Base-by-base conservation (phyloP, 1,140 invertebrate species). In the Drosophila neocordata region DNA sequence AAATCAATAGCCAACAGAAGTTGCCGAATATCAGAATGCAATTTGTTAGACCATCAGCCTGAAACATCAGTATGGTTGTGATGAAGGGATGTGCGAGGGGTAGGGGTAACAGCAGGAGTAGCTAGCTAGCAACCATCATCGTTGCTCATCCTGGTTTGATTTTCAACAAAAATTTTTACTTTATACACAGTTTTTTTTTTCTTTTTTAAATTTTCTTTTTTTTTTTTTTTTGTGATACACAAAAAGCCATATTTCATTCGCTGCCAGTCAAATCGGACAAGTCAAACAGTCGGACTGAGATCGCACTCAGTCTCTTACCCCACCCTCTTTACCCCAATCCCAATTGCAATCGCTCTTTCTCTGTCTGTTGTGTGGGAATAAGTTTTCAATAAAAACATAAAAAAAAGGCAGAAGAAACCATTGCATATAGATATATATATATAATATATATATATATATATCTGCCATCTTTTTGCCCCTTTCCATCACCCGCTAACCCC, bases 191-290 rank as follows among this genome's bases (percentile, higher is more conserved):
- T 60, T 38, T 31, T 24, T 12, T 44, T 44, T 57, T 65, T 63
- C 44, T 27, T 38, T 12, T 15, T n/a, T 35, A 31, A 31, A 4
- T 31, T 31, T 7, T 4, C 7, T 31, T 31, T 31, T 31, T 31
- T 31, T 34, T 55, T 37, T 24, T 24, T 51, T 55, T 51, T 24
- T 60, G 66, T 60, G 35, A 27, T 61, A 55, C 63, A 60, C 65
- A 69, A 81, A 82, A 70, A 82, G 72, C 79, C 83, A 87, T 87
- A 87, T 88, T 88, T 87, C 82, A 88, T 87, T 83, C 83, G 79
- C 69, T 87, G 83, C 79, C 82, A 88, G 78, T 87, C 82, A 87
- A 87, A 88, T 87, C 75, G 82, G 82, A 85, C 82, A 85, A 85
- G 82, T 87, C 65, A 75, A 79, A 87, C 74, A 77, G 81, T 69